These are phyloP conservation scores for Cherax quadricarinatus DNA, from an alignment of 1,140 invertebrate genomes.

Conservation along the genomic window DNA sequence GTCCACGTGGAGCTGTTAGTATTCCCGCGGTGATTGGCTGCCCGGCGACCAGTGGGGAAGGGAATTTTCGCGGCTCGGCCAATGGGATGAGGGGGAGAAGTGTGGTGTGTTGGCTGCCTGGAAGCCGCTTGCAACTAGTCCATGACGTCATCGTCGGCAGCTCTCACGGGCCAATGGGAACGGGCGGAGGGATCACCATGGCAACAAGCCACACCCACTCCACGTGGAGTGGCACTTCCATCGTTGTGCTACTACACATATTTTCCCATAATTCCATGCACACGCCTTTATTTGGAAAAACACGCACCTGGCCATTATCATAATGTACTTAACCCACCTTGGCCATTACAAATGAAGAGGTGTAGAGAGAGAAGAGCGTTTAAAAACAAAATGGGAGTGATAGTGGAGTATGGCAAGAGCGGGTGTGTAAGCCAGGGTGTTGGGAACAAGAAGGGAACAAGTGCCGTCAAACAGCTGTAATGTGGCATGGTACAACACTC, in stretches of 20 bases:
- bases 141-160: slow-evolving; percentile 17
- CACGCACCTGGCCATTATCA: slow-evolving; percentile 24
- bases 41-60: not conserved
- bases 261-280: slow-evolving; percentile 1
- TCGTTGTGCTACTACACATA: not conserved
- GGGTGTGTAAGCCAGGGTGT: slow-evolving; percentile 8
- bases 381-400: not conserved
- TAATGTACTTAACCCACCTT: slow-evolving; percentile 19
- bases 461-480: slow-evolving; percentile 4
- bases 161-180: not conserved
- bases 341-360: not conserved
- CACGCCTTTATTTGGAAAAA: not conserved
- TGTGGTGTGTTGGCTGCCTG: not conserved
- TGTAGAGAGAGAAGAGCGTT: not conserved
- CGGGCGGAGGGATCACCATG: not conserved
- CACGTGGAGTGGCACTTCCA: slow-evolving; percentile 18
- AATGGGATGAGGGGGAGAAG: not conserved
- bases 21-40: not conserved
- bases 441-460: not conserved
- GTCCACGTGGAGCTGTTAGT: slow-evolving; percentile 48
- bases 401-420: not conserved
- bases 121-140: not conserved
- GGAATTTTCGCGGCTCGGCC: not conserved
- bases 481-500: slow-evolving; percentile 30
- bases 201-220: slow-evolving; percentile 31